Evolutionary conservation across 2,797 vertebrate genomes (phyloP), one percentile per base, ranked within the genome.

Genomic region (Acanthiza pusilla): DNA sequence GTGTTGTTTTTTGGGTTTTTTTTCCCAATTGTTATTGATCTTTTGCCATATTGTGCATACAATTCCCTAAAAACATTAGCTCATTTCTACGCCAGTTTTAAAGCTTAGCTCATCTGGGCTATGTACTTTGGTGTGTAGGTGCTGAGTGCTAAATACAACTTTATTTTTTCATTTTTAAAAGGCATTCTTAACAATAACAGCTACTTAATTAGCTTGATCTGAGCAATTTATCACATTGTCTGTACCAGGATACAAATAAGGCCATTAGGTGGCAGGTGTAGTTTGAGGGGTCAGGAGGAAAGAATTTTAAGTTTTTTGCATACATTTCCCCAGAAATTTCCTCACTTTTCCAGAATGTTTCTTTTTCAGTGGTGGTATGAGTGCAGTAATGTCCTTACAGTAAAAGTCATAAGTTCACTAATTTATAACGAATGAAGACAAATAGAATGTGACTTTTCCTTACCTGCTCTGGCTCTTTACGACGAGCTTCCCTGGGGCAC

Each of bases 51-150:
- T 70, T 97, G 93, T 97, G 75, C 91, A 90, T 91, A 92, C 71
- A 96, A 85, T 97, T 94, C 96, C 92, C 95, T 89, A 86, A 97
- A 93, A 97, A 93, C 93, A 96, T 97, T 97, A 97, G 93, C 91
- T 98, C 97, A 97, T 94, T 97, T 97, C 89, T 93, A 82, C 7
- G 3, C 72, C 66, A 80, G 82, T 96, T 88, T 96, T 95, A 65
- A 92, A 96, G 89, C 96, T 97, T 97, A 97, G 90, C 89, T 98
- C 97, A 96, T 97, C 91, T 96, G 81, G 92, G 72, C 88, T 96
- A 84, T 96, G 78, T 75, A 92, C 86, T 97, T 97, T 53, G 73
- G 92, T 96, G 90, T 40, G 40, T 95, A 97, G 97, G 93, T 98
- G 96, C 74, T 97, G 96, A 98, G 93, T 97, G 96, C 61, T 96